phyloP scores from a whole-genome alignment of 1,140 invertebrate species.

The Arion vulgaris region DNA sequence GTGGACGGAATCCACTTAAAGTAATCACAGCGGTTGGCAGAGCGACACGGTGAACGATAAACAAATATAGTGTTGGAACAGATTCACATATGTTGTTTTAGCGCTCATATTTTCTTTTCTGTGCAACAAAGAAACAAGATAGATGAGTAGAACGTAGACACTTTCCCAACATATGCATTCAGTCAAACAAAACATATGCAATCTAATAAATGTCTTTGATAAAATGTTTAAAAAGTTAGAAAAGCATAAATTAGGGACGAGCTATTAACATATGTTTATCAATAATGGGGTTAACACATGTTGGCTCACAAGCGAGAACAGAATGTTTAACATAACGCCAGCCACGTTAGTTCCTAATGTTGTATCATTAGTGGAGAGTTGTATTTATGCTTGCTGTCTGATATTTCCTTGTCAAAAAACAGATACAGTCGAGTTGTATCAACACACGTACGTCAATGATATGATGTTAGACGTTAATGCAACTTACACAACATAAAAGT shows the following conservation, averaged over 20 bases:
- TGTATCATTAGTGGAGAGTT: neutral
- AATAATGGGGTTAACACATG: too few species aligned
- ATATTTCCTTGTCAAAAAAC: neutral
- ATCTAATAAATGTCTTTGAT: neutral
- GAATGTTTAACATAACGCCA: neutral
- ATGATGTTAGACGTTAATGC: neutral
- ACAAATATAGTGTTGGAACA: too few species aligned
- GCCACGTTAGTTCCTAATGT: neutral
- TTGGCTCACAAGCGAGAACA: neutral
- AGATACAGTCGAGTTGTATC: neutral
- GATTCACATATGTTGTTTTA: too few species aligned
- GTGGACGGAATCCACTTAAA: too few species aligned
- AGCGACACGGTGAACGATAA: too few species aligned
- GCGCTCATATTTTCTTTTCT: too few species aligned
- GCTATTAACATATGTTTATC: slow-evolving; percentile 5
- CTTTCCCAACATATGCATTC: neutral
- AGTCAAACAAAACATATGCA: neutral
- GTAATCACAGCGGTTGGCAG: too few species aligned
- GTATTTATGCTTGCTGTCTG: neutral
- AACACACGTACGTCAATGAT: neutral
- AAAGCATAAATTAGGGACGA: neutral
- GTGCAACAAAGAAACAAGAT: too few species aligned
- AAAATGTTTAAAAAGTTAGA: neutral
- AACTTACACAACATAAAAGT: too few species aligned
- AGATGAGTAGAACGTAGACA: too few species aligned